Conservation (phyloP, 2,113 vertebrate genomes). For the Phoxinus phoxinus region DNA sequence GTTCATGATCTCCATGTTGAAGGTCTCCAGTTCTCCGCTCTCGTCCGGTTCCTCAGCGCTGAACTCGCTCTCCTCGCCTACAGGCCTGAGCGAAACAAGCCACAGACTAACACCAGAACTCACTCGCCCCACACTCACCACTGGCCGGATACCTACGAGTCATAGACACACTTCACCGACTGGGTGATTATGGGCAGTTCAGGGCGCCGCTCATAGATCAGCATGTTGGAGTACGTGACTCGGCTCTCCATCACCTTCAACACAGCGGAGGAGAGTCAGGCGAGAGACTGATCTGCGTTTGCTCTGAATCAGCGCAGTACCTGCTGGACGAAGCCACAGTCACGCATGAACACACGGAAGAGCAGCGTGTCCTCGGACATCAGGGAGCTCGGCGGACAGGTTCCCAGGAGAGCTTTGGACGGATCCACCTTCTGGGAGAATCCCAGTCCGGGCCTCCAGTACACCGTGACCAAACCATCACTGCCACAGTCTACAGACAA, state of each 20-base stretch:
- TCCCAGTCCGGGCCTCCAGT: slow-evolving; percentile 62
- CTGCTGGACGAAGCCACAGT: slow-evolving; percentile 68
- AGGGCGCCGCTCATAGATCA: slow-evolving; percentile 56
- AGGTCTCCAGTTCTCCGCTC: slow-evolving; percentile 51
- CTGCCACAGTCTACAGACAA: slow-evolving; percentile 67
- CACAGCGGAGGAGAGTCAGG: background rate
- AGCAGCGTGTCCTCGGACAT: slow-evolving; percentile 46
- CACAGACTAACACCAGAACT: background rate
- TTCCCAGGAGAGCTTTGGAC: slow-evolving; percentile 67
- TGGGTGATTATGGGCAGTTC: slow-evolving; percentile 49
- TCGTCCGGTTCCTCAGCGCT: slow-evolving; percentile 21
- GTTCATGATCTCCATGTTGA: slow-evolving; percentile 72
- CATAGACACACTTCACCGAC: slow-evolving; percentile 66
- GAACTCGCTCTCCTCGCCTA: slow-evolving; percentile 53
- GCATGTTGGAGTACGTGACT: slow-evolving; percentile 64
- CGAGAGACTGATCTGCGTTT: background rate
- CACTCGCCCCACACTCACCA: background rate
- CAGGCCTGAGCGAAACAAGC: slow-evolving; percentile 54
- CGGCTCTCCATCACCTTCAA: slow-evolving; percentile 37
- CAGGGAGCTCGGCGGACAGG: slow-evolving; percentile 63
- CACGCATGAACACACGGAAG: slow-evolving; percentile 62
- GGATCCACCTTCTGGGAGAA: slow-evolving; percentile 35
- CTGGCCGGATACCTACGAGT: slow-evolving; percentile 55
- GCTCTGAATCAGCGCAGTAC: slow-evolving; percentile 44
- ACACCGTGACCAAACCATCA: slow-evolving; percentile 61